Evolutionary conservation across 2,113 vertebrate species (phyloP).

Genomic region (Lepisosteus osseus): DNA sequence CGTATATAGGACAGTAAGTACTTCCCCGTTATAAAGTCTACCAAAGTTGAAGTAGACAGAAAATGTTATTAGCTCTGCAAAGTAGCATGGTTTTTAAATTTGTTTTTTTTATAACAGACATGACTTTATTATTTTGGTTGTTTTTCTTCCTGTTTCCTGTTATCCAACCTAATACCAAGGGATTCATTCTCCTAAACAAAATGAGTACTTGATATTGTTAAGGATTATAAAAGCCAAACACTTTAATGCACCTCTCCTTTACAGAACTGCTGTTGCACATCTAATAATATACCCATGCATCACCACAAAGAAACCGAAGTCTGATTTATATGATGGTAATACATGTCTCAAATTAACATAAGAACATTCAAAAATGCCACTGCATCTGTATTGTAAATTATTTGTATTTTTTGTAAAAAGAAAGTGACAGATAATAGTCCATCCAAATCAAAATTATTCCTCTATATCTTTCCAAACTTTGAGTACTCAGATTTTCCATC

Average conservation of each 20-base stretch:
- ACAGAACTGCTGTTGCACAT: constrained; percentile 4
- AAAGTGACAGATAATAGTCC: too few species aligned
- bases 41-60: constrained; percentile 8
- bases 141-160: not conserved
- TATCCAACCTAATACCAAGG: not conserved
- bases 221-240: constrained; percentile 4
- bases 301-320: not conserved
- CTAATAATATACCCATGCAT: constrained; percentile 18
- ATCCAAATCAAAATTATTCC: too few species aligned
- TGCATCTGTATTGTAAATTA: too few species aligned
- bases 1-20: too few species aligned
- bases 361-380: too few species aligned
- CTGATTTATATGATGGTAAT: constrained; percentile 10
- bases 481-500: too few species aligned
- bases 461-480: too few species aligned
- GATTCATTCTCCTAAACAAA: constrained; percentile 13
- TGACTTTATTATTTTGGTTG: constrained; percentile 10
- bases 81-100: constrained; percentile 9
- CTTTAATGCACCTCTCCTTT: constrained; percentile 10
- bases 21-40: too few species aligned
- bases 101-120: not conserved
- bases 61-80: constrained; percentile 4
- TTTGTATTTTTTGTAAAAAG: too few species aligned
- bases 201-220: constrained; percentile 17
- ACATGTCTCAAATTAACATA: not conserved